Conservation (phyloP, 2,113 vertebrate species). For the Cyanocitta stelleri region DNA sequence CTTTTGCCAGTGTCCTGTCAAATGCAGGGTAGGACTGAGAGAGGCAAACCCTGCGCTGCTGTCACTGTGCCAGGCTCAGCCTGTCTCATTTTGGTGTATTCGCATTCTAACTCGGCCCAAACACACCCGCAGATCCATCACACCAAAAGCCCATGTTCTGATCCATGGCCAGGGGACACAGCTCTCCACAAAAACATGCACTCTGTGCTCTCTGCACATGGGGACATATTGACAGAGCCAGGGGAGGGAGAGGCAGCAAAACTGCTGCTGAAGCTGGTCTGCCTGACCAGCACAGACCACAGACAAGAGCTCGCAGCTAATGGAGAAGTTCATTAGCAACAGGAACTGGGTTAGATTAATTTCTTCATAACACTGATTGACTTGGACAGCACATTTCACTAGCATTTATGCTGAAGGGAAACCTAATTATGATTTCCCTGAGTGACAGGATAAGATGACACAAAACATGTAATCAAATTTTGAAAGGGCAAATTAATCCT, state of each 20-base stretch:
- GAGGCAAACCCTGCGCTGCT: not conserved
- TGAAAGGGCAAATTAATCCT: slow-evolving; percentile 6
- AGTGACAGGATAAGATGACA: slow-evolving; percentile 52
- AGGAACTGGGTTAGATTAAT: slow-evolving; percentile 55
- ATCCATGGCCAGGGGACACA: not conserved
- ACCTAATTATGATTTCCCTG: slow-evolving; percentile 55
- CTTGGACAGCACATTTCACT: slow-evolving; percentile 65
- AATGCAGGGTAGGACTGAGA: accelerated
- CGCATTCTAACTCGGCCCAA: not conserved
- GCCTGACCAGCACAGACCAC: not conserved
- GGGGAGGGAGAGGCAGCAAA: not conserved
- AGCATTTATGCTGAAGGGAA: slow-evolving; percentile 55
- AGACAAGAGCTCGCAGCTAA: not conserved
- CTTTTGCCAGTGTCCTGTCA: not conserved
- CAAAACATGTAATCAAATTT: slow-evolving; percentile 37
- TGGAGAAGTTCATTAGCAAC: slow-evolving; percentile 44
- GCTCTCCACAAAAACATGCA: not conserved
- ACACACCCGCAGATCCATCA: not conserved
- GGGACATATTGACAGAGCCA: not conserved
- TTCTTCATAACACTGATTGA: slow-evolving; percentile 56
- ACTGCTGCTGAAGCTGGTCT: not conserved
- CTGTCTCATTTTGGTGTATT: not conserved
- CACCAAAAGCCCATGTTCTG: not conserved
- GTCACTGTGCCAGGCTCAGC: not conserved
- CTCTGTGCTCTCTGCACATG: not conserved